Evolutionary conservation across 2,113 vertebrate species (phyloP), one percentile per base, ranked within the genome.

Genomic region (Colistium nudipinnis): DNA sequence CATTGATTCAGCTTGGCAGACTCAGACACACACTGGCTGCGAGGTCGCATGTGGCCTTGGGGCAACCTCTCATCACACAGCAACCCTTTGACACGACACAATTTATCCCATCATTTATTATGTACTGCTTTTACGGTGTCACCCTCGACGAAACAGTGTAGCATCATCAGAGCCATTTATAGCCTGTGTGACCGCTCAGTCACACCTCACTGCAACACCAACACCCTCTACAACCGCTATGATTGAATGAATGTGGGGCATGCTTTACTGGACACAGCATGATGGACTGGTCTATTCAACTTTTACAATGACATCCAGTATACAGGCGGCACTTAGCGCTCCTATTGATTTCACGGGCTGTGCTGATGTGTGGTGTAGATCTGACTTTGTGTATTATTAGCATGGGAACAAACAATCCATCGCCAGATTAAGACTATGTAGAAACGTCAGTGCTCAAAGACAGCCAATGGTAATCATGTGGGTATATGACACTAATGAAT

Each of bases 361-460:
- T 2, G 39, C 39, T 20, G 1, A 1, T n/a, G n/a, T n/a, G n/a
- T 19, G 43, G 55, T 39, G 17, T 33, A 44, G 4, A 22, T 76
- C 10, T 36, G 56, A 60, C 52, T 66, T 12, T 33, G 53, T 71
- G 64, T 78, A 68, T 52, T 53, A 67, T 73, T 63, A 65, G 53
- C 52, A 48, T 30, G 20, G 60, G 14, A 70, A 62, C 59, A 45
- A 57, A 24, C 1, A 4, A 76, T 69, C 4, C 12, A 77, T 75
- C 27, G 19, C 41, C 63, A 73, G 74, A 81, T 75, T 73, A 78
- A 25, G 64, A 78, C n/a, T n/a, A n/a, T n/a, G n/a, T n/a, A n/a
- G n/a, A n/a, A n/a, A n/a, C n/a, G n/a, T 64, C 74, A 57, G 31
- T 7, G 4, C 30, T 16, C 38, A 51, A 49, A 69, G 36, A 6